Evolutionary conservation across 2,888 invertebrate genomes (phyloP).

Genomic region (Allophyes oxyacanthae): DNA sequence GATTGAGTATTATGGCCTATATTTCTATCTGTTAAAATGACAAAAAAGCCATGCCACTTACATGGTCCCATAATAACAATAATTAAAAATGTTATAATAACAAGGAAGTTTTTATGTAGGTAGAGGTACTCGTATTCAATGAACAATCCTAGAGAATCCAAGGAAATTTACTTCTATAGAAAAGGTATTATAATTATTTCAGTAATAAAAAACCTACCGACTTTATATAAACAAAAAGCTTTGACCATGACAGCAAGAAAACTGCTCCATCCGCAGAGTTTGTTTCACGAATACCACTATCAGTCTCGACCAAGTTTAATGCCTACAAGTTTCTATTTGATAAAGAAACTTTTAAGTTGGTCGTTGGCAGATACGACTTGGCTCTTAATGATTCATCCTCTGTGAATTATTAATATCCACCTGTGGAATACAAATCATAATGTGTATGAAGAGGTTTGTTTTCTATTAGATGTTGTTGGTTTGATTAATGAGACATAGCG

Average conservation of each 20-base stretch:
- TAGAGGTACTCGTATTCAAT: no score
- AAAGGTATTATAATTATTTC: no score
- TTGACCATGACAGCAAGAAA: constrained; percentile 39
- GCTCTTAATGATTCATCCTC: constrained; percentile 44
- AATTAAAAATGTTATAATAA: no score
- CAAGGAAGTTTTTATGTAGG: no score
- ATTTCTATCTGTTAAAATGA: no score
- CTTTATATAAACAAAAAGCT: constrained; percentile 1
- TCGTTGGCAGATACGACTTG: constrained; percentile 48
- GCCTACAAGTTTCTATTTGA: constrained; percentile 68
- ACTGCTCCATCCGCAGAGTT: constrained; percentile 55
- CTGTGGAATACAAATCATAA: constrained; percentile 53
- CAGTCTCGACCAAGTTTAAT: constrained; percentile 62
- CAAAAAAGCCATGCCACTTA: no score
- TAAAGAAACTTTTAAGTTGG: constrained; percentile 67
- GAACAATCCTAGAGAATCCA: no score
- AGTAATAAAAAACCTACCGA: no score
- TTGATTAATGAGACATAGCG: constrained; percentile 32
- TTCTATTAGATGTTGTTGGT: constrained; percentile 17
- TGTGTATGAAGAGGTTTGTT: constrained; percentile 24
- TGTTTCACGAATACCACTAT: constrained; percentile 62
- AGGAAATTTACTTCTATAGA: no score
- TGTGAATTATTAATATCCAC: constrained; percentile 52
- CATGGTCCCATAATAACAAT: no score
- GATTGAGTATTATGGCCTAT: no score